Base-by-base conservation (phyloP, 2,888 invertebrate species). In the Eucera pruinosa region DNA sequence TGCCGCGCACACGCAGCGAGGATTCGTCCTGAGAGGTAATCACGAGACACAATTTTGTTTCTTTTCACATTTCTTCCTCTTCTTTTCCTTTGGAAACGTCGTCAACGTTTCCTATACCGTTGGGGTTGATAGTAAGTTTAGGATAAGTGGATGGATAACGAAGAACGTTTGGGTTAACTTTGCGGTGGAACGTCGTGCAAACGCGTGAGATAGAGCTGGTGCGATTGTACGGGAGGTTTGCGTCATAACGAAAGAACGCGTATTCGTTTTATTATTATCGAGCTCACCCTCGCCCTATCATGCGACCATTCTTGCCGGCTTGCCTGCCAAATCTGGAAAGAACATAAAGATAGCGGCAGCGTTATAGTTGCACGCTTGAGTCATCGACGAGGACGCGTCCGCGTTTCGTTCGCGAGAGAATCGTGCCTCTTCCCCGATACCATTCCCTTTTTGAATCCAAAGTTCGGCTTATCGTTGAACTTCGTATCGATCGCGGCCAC, bases 261-360 rank as follows among this genome's bases (percentile, higher is more conserved):
- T 61, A 9, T 54, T 62, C 70, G 52, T 77, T 70, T 76, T 73
- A 76, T 73, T 68, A 57, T 41, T n/a, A 20, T 9, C 41, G 25
- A 25, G 18, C 36, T 71, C 80, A 83, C 83, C 71, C 64, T 76
- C 74, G 80, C 66, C 69, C 80, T 83, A 83, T 82, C 80, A 69
- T 71, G 83, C 82, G 55, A 80, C 50, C 55, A 62, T 66, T 36
- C 62, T 55, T 39, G 77, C 58, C 54, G 58, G 71, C 60, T 25
- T 20, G 68, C 66, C 71, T 30, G 71, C 68, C 64, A 78, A 79
- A 79, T 71, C 68, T 43, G 65, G 66, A 58, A 61, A 30, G 41
- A 50, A 54, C 54, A 36, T 77, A 77, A 70, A 68, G 76, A 75
- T 64, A 69, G 77, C 45, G 23, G 47, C 48, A 54, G 23, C 64